A percentile compares a stretch with the other conserved stretches of the same genome.
Conservation (phyloP, 2,888 invertebrate genomes). For the Macropis europaea region DNA sequence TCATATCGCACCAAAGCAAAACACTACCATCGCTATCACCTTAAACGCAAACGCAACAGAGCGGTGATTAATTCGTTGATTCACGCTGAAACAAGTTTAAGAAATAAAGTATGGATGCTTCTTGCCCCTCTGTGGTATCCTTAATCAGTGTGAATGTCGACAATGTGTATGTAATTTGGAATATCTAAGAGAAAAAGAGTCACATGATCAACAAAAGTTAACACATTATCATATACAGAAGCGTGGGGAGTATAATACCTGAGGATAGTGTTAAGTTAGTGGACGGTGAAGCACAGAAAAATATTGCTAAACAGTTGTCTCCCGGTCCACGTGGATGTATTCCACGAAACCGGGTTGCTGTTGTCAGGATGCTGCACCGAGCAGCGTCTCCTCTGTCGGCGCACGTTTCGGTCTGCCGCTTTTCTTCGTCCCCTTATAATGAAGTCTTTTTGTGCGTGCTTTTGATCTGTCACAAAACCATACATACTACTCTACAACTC, state of each 20-base stretch:
- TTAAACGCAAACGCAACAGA: background rate
- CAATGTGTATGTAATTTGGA: background rate
- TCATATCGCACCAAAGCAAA: background rate
- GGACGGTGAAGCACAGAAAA: slow-evolving; percentile 76
- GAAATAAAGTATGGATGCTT: background rate
- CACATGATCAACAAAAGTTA: background rate
- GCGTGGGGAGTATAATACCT: slow-evolving; percentile 9
- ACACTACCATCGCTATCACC: background rate
- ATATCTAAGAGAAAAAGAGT: background rate
- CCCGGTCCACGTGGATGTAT: slow-evolving; percentile 95
- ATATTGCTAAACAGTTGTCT: slow-evolving; percentile 87
- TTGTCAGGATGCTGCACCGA: slow-evolving; percentile 91
- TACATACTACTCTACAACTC: too few species aligned
- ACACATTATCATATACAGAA: background rate
- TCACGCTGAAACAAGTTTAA: background rate
- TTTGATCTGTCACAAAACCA: slow-evolving; percentile 80
- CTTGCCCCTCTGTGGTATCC: slow-evolving; percentile 10
- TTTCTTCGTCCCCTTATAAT: slow-evolving; percentile 79
- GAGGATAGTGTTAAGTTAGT: slow-evolving; percentile 57
- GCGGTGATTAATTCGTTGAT: background rate
- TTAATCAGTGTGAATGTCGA: background rate
- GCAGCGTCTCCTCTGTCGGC: slow-evolving; percentile 86
- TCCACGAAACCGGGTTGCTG: slow-evolving; percentile 92
- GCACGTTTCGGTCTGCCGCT: slow-evolving; percentile 80
- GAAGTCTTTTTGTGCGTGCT: slow-evolving; percentile 81